Conservation (phyloP, 1,140 invertebrate genomes). For the Drosophila ironensis region DNA sequence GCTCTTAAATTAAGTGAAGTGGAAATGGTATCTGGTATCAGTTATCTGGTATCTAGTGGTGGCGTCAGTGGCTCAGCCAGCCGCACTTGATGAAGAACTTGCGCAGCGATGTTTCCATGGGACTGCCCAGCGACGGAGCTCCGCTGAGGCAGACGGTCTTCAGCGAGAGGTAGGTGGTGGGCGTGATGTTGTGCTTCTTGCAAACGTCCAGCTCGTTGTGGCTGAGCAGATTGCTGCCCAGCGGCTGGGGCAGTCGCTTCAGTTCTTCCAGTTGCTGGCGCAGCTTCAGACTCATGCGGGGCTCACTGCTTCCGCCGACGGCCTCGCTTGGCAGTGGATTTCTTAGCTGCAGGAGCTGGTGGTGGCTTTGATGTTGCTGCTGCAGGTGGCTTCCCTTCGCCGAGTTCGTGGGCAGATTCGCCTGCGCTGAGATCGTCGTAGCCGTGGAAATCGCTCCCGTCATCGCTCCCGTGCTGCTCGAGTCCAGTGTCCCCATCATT, state of each 20-base stretch:
- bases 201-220: constrained; percentile 83
- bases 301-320: constrained; percentile 29
- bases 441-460: constrained; percentile 70
- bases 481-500: constrained; percentile 42
- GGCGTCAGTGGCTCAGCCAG: constrained; percentile 73
- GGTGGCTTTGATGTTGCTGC: constrained; percentile 22
- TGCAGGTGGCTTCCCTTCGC: constrained; percentile 57
- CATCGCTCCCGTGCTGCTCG: constrained; percentile 44
- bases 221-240: constrained; percentile 79
- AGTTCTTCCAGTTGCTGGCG: constrained; percentile 71
- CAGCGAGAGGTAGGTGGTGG: constrained; percentile 84
- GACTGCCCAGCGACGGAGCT: constrained; percentile 64
- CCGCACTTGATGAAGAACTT: constrained; percentile 82
- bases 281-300: constrained; percentile 62
- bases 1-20: background rate
- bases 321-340: constrained; percentile 33
- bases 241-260: constrained; percentile 60
- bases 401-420: constrained; percentile 63
- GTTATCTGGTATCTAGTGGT: no score
- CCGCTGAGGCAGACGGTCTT: constrained; percentile 83
- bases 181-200: constrained; percentile 83
- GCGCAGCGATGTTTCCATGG: constrained; percentile 74
- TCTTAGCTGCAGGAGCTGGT: constrained; percentile 37
- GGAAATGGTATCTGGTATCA: no score
- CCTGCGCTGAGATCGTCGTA: constrained; percentile 74